Conservation (phyloP, 2,797 vertebrate species). For the Sebastes taczanowskii region DNA sequence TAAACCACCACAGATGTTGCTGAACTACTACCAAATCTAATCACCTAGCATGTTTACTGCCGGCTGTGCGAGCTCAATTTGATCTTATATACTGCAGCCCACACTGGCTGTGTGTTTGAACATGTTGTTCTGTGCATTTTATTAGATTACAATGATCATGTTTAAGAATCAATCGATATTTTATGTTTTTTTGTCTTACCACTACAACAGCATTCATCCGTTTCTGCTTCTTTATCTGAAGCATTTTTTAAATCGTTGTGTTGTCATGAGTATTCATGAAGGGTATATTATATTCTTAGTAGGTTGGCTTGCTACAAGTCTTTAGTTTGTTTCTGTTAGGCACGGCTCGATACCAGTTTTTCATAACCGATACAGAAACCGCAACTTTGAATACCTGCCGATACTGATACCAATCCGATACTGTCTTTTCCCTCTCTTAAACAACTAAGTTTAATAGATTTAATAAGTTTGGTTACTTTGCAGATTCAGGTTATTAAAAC, state of each 20-base stretch:
- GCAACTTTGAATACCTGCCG: no score
- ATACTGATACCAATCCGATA: no score
- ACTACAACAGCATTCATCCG: fast-evolving
- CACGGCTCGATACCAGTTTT: no score
- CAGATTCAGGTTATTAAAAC: no score
- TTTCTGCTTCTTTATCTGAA: neutral
- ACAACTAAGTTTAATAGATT: no score
- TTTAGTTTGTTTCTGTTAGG: no score
- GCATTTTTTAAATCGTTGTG: neutral
- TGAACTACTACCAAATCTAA: neutral
- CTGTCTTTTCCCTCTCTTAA: no score
- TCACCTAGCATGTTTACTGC: neutral
- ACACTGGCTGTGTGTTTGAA: neutral
- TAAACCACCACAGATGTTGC: neutral
- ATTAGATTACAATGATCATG: neutral
- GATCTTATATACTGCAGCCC: no score
- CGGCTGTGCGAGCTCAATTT: neutral
- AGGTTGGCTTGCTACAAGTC: no score
- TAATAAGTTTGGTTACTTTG: no score
- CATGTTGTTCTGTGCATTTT: neutral
- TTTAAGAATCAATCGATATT: neutral
- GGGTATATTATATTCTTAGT: no score
- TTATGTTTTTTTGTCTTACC: neutral
- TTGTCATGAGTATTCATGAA: neutral
- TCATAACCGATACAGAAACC: fast-evolving